phyloP scores from a whole-genome alignment of 2,888 invertebrate species.

The Cinara cedri region DNA sequence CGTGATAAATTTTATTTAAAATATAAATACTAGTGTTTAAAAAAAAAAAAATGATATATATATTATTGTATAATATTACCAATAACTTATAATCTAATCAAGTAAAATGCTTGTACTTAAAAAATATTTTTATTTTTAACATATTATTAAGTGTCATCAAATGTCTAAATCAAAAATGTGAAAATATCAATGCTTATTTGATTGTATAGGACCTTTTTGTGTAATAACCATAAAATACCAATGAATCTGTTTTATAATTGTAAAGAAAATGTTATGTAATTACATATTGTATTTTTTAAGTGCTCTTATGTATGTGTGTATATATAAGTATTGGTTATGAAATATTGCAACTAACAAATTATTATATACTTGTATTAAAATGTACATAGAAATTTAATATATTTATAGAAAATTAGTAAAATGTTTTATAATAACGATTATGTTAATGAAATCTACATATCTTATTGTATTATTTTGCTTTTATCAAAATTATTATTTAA shows the following conservation, averaged over 20 bases:
- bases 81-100: too few species aligned
- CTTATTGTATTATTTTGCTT: too few species aligned
- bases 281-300: slow-evolving; percentile 32
- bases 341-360: slow-evolving; percentile 36
- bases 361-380: slow-evolving; percentile 31
- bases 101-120: too few species aligned
- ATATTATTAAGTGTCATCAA: slow-evolving; percentile 15
- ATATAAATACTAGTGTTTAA: too few species aligned
- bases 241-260: slow-evolving; percentile 15
- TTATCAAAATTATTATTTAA: too few species aligned
- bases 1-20: too few species aligned
- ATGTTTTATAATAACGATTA: not conserved
- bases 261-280: slow-evolving; percentile 22
- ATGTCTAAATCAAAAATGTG: slow-evolving; percentile 28
- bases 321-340: slow-evolving; percentile 15
- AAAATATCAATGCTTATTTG: slow-evolving; percentile 9
- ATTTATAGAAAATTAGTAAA: slow-evolving; percentile 33
- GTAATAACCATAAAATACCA: not conserved
- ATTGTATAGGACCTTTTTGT: slow-evolving; percentile 22
- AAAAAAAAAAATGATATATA: too few species aligned
- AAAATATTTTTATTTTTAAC: slow-evolving; percentile 31
- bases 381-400: slow-evolving; percentile 45
- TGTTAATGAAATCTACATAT: too few species aligned
- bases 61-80: too few species aligned
- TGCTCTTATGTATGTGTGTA: not conserved